Percentiles rank a stretch among this genome's conserved stretches.
Conservation (phyloP, 1,140 invertebrate species). For the Sycophila sp. region DNA sequence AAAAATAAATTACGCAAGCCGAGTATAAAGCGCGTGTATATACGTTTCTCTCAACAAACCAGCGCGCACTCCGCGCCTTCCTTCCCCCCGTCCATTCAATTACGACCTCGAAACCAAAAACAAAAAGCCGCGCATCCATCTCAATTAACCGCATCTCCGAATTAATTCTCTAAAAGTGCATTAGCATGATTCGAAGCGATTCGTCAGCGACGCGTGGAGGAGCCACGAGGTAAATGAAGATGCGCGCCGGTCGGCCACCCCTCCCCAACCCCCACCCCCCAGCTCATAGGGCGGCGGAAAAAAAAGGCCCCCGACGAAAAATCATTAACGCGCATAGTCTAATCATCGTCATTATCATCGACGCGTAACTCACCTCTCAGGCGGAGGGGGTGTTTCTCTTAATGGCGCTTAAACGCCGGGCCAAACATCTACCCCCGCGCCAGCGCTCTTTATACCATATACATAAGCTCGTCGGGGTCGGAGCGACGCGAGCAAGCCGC, state of each 20-base stretch:
- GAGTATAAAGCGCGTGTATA: no score
- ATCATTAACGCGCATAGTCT: constrained; percentile 1
- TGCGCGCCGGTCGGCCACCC: no score
- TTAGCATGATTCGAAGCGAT: no score
- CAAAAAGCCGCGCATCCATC: not conserved
- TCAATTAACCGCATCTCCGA: not conserved
- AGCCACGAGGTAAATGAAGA: not conserved
- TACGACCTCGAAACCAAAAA: no score
- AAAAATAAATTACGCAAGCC: no score
- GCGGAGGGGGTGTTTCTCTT: not conserved
- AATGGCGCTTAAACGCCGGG: constrained; percentile 15
- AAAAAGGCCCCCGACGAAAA: no score
- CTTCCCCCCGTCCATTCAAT: no score
- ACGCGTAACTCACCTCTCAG: not conserved
- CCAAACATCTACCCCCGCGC: constrained; percentile 10
- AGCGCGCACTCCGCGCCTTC: no score
- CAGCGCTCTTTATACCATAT: constrained; percentile 1
- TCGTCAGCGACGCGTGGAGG: not conserved
- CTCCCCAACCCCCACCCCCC: not conserved
- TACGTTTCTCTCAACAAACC: no score
- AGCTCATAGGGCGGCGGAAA: not conserved
- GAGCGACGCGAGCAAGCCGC: constrained; percentile 15
- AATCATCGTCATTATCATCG: not conserved
- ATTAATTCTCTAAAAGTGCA: not conserved
- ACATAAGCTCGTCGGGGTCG: constrained; percentile 27